These are phyloP conservation scores for Panulirus ornatus DNA, from an alignment of 1,140 invertebrate genomes.

Conservation along the genomic window DNA sequence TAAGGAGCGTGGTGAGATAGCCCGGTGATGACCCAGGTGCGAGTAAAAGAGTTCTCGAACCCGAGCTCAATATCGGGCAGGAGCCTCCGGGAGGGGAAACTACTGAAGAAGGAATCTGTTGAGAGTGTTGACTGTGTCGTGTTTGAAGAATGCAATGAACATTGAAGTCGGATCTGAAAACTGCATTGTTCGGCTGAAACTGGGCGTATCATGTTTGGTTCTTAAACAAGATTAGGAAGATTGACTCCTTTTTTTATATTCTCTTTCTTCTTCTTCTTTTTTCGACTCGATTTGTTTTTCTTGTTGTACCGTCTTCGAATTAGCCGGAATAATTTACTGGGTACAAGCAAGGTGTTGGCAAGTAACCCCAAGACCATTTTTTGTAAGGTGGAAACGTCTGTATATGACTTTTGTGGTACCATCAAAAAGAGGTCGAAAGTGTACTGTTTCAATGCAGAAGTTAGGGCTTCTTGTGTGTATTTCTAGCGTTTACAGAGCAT, in stretches of 20 bases:
- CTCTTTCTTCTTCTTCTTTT: slow-evolving; percentile 5
- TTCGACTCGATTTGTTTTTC: slow-evolving; percentile 27
- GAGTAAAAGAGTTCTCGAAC: slow-evolving; percentile 61
- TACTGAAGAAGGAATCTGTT: slow-evolving; percentile 54
- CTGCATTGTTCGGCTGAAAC: slow-evolving; percentile 54
- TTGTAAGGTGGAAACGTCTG: no score
- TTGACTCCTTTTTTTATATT: not conserved
- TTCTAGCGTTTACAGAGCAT: no score
- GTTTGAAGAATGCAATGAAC: slow-evolving; percentile 52
- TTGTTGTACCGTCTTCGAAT: slow-evolving; percentile 9
- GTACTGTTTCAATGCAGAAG: no score
- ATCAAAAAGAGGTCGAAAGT: no score
- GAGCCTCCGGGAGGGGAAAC: slow-evolving; percentile 43
- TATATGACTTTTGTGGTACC: no score
- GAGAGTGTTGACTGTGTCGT: slow-evolving; percentile 46
- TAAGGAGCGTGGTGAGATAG: not conserved
- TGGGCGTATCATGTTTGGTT: slow-evolving; percentile 68
- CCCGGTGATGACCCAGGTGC: not conserved
- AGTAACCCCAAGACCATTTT: no score
- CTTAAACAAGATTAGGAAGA: slow-evolving; percentile 56
- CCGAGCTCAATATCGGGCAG: slow-evolving; percentile 58
- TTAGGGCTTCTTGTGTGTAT: no score
- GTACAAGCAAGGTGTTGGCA: not conserved
- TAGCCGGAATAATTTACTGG: slow-evolving; percentile 1
- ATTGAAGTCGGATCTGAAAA: slow-evolving; percentile 29